Evolutionary conservation across 1,140 invertebrate genomes (phyloP).

Genomic region (Portunus trituberculatus): DNA sequence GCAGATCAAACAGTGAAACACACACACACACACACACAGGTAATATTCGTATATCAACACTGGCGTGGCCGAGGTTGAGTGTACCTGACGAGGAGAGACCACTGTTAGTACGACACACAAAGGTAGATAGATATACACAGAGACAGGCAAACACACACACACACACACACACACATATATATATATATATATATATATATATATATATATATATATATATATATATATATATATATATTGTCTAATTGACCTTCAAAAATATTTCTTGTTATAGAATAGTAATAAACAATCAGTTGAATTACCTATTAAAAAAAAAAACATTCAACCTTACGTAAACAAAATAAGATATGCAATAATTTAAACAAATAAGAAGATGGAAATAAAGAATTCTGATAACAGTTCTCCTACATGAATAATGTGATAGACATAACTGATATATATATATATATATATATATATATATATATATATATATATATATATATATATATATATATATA

Average conservation of each 20-base stretch:
- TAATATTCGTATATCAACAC: too few species aligned
- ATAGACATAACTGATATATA: not conserved
- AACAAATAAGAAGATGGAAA: not conserved
- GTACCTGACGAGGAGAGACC: too few species aligned
- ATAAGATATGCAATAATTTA: not conserved
- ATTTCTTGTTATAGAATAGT: not conserved
- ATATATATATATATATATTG: slow-evolving; percentile 46
- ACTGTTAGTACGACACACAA: too few species aligned
- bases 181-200: slow-evolving; percentile 47
- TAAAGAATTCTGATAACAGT: not conserved
- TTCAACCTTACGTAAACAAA: not conserved
- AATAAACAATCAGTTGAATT: not conserved
- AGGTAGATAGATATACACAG: not conserved
- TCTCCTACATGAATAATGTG: not conserved
- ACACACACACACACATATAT: not conserved
- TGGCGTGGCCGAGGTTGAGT: too few species aligned
- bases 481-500: too few species aligned
- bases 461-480: too few species aligned
- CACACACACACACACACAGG: too few species aligned
- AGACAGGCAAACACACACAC: not conserved
- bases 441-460: too few species aligned
- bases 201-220: slow-evolving; percentile 51
- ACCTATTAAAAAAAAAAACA: not conserved
- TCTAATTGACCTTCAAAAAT: not conserved
- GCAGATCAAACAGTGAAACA: too few species aligned